Conservation (phyloP, 2,113 vertebrate species). For the Eulemur macaco region DNA sequence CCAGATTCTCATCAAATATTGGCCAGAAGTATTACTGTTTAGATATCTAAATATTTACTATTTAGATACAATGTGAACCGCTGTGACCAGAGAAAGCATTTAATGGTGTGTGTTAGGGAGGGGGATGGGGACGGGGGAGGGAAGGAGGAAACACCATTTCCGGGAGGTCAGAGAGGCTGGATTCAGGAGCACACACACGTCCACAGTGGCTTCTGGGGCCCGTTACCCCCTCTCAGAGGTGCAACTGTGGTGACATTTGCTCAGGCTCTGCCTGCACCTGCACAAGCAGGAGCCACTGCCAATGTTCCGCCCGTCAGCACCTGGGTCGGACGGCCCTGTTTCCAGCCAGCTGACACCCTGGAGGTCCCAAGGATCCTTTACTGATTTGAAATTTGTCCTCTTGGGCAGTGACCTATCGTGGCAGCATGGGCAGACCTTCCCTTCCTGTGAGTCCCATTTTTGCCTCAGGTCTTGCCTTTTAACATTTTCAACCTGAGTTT, state of each 20-base stretch:
- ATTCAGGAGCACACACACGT: fast-evolving
- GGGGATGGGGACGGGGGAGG: not conserved
- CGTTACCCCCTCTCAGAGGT: not conserved
- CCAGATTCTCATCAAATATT: not conserved
- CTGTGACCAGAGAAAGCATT: not conserved
- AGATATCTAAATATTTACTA: not conserved
- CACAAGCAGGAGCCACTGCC: not conserved
- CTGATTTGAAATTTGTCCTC: not conserved
- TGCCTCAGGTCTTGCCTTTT: not conserved
- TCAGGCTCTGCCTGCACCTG: not conserved
- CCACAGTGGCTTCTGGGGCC: not conserved
- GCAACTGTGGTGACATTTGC: not conserved
- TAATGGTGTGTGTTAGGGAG: not conserved
- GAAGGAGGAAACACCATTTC: not conserved
- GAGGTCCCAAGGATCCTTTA: not conserved
- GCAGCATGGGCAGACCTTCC: not conserved
- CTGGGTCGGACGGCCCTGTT: not conserved
- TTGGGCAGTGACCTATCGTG: not conserved
- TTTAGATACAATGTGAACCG: not conserved
- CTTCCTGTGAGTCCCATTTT: not conserved
- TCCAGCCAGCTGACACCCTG: not conserved
- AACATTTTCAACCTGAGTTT: not conserved
- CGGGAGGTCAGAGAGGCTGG: not conserved
- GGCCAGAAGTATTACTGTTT: not conserved
- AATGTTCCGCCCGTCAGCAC: not conserved